Evolutionary conservation across 2,797 vertebrate genomes (phyloP).

Genomic region (Lacerta agilis): DNA sequence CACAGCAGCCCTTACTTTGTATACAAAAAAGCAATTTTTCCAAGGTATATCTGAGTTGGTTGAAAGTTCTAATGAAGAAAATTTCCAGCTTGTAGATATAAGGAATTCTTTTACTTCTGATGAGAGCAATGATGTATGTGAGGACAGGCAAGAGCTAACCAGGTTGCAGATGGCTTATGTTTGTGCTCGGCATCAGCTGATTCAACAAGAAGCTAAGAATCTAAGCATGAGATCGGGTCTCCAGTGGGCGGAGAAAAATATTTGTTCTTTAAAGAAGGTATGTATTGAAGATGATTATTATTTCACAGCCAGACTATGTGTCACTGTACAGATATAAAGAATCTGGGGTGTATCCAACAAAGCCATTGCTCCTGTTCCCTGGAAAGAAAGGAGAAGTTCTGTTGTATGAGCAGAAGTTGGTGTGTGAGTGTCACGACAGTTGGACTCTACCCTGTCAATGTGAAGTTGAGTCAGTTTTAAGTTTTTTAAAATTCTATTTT

Average conservation of each 20-base stretch:
- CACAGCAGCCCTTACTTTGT: slow-evolving; percentile 83
- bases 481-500: no score
- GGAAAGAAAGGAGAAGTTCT: no score
- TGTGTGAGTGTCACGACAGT: no score
- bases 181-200: slow-evolving; percentile 85
- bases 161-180: slow-evolving; percentile 86
- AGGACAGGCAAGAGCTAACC: slow-evolving; percentile 81
- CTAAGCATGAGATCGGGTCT: slow-evolving; percentile 78
- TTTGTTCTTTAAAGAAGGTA: slow-evolving; percentile 75
- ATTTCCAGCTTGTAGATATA: slow-evolving; percentile 81
- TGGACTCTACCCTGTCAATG: no score
- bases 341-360: no score
- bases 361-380: no score
- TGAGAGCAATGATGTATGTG: slow-evolving; percentile 62
- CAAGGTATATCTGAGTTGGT: slow-evolving; percentile 79
- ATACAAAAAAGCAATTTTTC: slow-evolving; percentile 83
- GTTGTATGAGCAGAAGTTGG: no score
- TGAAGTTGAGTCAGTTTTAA: no score
- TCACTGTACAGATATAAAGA: not conserved
- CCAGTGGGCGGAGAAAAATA: slow-evolving; percentile 82
- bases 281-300: not conserved
- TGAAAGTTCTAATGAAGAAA: slow-evolving; percentile 80
- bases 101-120: slow-evolving; percentile 71
- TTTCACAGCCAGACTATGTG: not conserved
- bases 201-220: slow-evolving; percentile 84